Conservation (phyloP, 2,888 invertebrate genomes). For the Phlogophora meticulosa region DNA sequence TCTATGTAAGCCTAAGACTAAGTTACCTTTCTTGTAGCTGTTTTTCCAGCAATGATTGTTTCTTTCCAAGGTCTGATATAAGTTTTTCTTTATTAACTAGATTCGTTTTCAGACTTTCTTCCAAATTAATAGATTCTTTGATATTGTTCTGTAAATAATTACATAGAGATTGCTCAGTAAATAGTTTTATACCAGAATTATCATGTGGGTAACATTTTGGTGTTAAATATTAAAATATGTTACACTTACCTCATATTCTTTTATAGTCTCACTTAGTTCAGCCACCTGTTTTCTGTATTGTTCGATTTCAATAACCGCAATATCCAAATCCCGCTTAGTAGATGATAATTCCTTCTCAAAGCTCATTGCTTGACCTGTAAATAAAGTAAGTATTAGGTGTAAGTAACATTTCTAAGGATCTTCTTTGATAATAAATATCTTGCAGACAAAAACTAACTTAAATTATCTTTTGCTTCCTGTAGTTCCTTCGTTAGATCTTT, state of each 20-base stretch:
- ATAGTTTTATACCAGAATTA: neutral
- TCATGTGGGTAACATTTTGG: neutral
- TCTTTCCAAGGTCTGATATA: slow-evolving; percentile 77
- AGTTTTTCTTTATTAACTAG: slow-evolving; percentile 76
- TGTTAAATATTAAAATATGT: slow-evolving; percentile 3
- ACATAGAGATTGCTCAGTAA: neutral
- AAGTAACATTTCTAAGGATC: neutral
- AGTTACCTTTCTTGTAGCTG: slow-evolving; percentile 78
- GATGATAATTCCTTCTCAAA: slow-evolving; percentile 67
- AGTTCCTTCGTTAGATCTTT: slow-evolving; percentile 70
- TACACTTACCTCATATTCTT: slow-evolving; percentile 76
- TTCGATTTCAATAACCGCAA: slow-evolving; percentile 72
- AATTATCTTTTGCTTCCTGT: slow-evolving; percentile 67
- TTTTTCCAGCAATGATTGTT: slow-evolving; percentile 72
- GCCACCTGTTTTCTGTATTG: slow-evolving; percentile 71
- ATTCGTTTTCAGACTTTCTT: slow-evolving; percentile 72
- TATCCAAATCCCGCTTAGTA: slow-evolving; percentile 71
- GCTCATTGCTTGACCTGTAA: slow-evolving; percentile 63
- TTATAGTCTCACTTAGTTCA: slow-evolving; percentile 72
- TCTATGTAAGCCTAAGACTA: too few relatives aligned
- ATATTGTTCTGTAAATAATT: slow-evolving; percentile 71
- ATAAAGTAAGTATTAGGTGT: neutral
- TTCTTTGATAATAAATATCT: neutral
- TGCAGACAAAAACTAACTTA: slow-evolving; percentile 34
- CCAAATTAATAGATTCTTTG: slow-evolving; percentile 69